These are phyloP conservation scores for Perizoma flavofasciatum DNA, from an alignment of 2,888 invertebrate genomes.

Conservation along the genomic window DNA sequence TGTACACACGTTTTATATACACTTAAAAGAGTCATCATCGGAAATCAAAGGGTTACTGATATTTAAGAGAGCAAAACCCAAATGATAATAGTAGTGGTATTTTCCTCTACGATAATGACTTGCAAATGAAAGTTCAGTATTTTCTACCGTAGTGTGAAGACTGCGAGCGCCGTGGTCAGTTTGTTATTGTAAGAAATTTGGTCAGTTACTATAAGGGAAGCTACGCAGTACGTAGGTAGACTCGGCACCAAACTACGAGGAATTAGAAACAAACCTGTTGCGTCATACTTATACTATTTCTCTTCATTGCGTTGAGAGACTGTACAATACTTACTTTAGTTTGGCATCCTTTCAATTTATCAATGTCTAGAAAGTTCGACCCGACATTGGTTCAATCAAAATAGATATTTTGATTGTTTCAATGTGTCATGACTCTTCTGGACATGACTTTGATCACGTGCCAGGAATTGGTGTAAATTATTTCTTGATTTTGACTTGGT, in stretches of 20 bases:
- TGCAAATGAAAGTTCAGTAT: too few relatives aligned
- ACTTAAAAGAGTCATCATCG: too few relatives aligned
- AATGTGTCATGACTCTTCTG: not conserved
- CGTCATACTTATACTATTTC: conserved; percentile 28
- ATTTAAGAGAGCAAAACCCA: too few relatives aligned
- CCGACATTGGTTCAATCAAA: conserved; percentile 72
- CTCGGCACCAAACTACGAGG: conserved; percentile 17
- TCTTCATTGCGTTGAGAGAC: conserved; percentile 15
- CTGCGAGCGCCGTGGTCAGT: too few relatives aligned
- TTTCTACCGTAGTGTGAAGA: too few relatives aligned
- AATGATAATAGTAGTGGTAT: too few relatives aligned
- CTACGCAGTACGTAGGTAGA: conserved; percentile 4
- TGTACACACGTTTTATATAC: too few relatives aligned
- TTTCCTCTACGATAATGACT: too few relatives aligned
- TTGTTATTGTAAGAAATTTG: not conserved
- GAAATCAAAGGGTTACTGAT: too few relatives aligned
- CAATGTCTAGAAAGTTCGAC: conserved; percentile 62
- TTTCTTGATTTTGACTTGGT: too few relatives aligned
- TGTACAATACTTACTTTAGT: conserved; percentile 22
- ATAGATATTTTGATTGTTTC: conserved; percentile 55
- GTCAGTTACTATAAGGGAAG: conserved; percentile 7
- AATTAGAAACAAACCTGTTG: conserved; percentile 31
- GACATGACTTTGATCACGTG: too few relatives aligned
- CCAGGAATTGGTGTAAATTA: too few relatives aligned
- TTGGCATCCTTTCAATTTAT: conserved; percentile 53